Conservation (phyloP, 2,113 vertebrate species). For the Podiceps cristatus region DNA sequence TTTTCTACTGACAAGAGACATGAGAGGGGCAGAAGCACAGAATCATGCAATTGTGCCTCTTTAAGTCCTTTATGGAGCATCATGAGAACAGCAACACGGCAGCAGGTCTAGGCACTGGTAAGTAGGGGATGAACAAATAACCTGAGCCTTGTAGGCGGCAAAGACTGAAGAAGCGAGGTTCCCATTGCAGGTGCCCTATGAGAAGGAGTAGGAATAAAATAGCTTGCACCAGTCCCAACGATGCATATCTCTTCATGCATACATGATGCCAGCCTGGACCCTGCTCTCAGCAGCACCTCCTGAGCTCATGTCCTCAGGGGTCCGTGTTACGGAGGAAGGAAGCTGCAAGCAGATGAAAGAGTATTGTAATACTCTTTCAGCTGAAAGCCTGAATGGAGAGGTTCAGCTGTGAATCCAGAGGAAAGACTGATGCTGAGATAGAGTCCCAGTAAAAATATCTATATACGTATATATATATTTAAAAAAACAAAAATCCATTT, state of each 20-base stretch:
- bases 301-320: not conserved
- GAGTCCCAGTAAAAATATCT: not conserved
- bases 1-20: not conserved
- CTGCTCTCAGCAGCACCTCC: not conserved
- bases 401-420: not conserved
- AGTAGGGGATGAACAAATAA: not conserved
- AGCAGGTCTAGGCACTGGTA: accelerated
- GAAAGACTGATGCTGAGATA: not conserved
- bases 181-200: accelerated
- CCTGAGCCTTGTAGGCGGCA: accelerated
- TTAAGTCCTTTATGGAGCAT: not conserved
- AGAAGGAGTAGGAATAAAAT: not conserved
- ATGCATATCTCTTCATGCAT: accelerated
- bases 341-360: not conserved
- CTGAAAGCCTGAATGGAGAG: not conserved
- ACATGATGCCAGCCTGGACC: not conserved
- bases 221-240: accelerated
- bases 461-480: not conserved
- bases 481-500: not conserved
- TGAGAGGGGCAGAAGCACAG: not conserved
- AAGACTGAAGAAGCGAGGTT: not conserved
- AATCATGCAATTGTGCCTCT: not conserved
- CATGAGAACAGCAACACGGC: accelerated
- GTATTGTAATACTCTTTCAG: not conserved
- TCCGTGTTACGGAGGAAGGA: accelerated